Evolutionary conservation across 2,113 vertebrate genomes (phyloP), one percentile per base, ranked within the genome.

Genomic region (Nothobranchius kuhntae): DNA sequence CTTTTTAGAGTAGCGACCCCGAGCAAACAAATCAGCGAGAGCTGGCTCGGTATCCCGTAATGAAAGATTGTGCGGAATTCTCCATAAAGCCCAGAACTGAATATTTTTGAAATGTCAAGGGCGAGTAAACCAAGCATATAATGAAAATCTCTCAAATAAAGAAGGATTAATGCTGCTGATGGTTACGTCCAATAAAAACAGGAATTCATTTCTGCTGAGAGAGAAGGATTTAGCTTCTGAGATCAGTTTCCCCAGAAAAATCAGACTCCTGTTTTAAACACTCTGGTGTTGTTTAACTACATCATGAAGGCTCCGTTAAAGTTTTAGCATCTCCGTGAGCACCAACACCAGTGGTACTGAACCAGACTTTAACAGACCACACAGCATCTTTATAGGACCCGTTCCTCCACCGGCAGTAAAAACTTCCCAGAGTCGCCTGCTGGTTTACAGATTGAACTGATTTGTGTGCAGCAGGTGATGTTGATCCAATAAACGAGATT

Each of bases 401-500:
- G 44, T 10, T 59, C 35, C 17, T 44, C 15, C 15, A 38, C 53
- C 24, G 30, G 47, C 13, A 47, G 50, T 52, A 50, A 21, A 64
- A 61, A 17, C 55, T 30, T 50, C 17, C 17, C 17, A 30, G 53
- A 15, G 26, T 2, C 9, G 53, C 52, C 57, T 14, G 78, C 67
- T 44, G 57, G 42, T 40, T 48, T 48, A 54, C 68, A 83, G 61
- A 54, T 3, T 75, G 68, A 77, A 82, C 53, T 47, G 66, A 64
- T 84, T 82, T 67, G 55, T 12, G 42, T 58, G 47, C 75, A 81
- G 61, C 78, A 85, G 86, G 73, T 84, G 83, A 69, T 66, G 81
- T 66, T 77, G 76, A 65, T 78, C 56, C 58, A 63, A 72, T 59
- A 56, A 73, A 69, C 80, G 50, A 64, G 52, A 81, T 83, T 71